Base-by-base conservation (phyloP, 2,797 vertebrate species). In the Harpagifer antarcticus region DNA sequence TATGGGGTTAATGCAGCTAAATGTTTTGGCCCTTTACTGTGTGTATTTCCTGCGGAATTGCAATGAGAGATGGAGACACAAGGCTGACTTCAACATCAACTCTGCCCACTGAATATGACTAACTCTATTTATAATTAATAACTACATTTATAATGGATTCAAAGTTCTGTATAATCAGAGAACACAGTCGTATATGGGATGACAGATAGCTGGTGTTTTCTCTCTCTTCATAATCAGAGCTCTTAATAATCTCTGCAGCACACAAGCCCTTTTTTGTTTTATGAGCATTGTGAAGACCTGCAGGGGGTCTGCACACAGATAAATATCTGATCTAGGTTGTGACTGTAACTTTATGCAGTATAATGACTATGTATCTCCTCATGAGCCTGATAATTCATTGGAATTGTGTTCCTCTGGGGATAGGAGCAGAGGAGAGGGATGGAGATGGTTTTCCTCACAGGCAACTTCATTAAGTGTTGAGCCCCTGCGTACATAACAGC, bases 121-220 rank as follows among this genome's bases (percentile, higher is more conserved):
- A 52, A 73, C 48, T 61, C 4, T 47, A 88, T 88, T 68, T 48
- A 89, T 87, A 79, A 88, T 85, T 61, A 37, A 89, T 76, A 16
- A 15, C 33, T 37, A 15, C 68, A 75, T 88, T 79, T 60, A 84
- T 89, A 74, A 88, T 86, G 59, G 40, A 88, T 83, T 53, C 55
- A 59, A 81, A 66, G 69, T 75, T 81, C 15, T 63, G 44, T 72
- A 54, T 48, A 55, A 55, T 70, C 50, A 72, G 40, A 48, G 54
- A 52, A 23, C 31, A 72, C 54, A 66, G 57, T 50, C 13, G n/a
- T 15, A 64, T 0, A 1, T 69, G 33, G 16, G 42, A 52, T 72
- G 60, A 72, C 60, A 47, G 58, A 65, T 56, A 54, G 44, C 3
- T 42, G 58, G 16, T 52, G 44, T 65, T 56, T 72, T 44, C 4